These are phyloP conservation scores for Cyclophora albipunctata DNA, from an alignment of 2,888 invertebrate genomes.

Conservation along the genomic window DNA sequence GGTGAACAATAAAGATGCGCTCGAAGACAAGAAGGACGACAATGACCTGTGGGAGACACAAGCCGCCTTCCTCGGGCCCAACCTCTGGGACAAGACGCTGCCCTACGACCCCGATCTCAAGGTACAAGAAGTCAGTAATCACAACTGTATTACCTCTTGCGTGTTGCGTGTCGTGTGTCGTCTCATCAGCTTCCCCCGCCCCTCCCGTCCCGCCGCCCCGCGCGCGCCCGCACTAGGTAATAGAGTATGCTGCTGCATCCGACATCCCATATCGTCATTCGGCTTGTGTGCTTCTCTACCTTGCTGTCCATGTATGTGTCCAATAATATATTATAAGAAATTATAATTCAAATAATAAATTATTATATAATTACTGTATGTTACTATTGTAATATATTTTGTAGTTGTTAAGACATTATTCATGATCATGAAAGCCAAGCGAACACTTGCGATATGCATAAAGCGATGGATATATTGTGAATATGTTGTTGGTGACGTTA, in stretches of 20 bases:
- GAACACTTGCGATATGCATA: background rate
- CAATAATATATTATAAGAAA: background rate
- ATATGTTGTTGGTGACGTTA: background rate
- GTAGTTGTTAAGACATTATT: background rate
- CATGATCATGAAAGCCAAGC: background rate
- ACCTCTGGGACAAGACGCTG: conserved; percentile 95
- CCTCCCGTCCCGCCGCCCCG: conserved; percentile 24
- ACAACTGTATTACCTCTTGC: conserved; percentile 62
- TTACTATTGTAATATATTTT: background rate
- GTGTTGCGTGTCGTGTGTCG: conserved; percentile 54
- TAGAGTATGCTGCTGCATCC: conserved; percentile 36
- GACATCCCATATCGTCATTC: conserved; percentile 7
- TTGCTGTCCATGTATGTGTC: background rate
- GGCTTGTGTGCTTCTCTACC: conserved; percentile 1
- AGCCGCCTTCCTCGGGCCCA: conserved; percentile 96
- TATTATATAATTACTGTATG: background rate
- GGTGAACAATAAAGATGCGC: conserved; percentile 76
- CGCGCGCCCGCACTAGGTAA: conserved; percentile 51
- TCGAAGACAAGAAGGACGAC: conserved; percentile 85
- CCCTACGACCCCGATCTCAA: conserved; percentile 96
- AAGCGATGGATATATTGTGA: background rate
- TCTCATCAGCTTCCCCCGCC: conserved; percentile 24
- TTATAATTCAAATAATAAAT: background rate
- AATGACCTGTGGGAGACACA: conserved; percentile 94
- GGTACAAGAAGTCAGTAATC: conserved; percentile 83